Evolutionary conservation across 2,113 vertebrate genomes (phyloP), one percentile per base, ranked within the genome.

Genomic region (Pelvicachromis taeniatus): DNA sequence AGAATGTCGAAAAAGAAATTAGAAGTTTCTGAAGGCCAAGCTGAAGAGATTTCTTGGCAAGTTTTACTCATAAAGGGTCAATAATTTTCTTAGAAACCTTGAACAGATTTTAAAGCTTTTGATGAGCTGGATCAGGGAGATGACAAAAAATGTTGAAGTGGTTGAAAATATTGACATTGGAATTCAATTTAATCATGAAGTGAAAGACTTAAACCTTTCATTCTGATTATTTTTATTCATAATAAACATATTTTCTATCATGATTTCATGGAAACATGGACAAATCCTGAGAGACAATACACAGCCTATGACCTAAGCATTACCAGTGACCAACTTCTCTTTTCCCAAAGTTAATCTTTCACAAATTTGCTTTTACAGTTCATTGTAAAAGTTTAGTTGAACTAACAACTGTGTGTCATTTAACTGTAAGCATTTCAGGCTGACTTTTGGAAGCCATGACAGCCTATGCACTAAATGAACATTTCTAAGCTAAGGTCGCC

Each of bases 401-500:
- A 63, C 33, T 33, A 63, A 55, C 52, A 16, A 23, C 53, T 58
- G 0, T 40, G 33, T 54, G 52, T 55, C 4, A 0, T 16, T 63
- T 56, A 50, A 19, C 21, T 29, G 6, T 75, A 50, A 50, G 31
- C 16, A 31, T 52, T 26, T 56, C 53, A 31, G 23, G 59, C 75
- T 54, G 40, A 33, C 35, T 81, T 33, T 33, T 5, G 11, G 29
- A 79, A 78, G 82, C 85, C 78, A 23, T 0, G 35, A 65, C 86
- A 48, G 77, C 45, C 88, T 84, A 82, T 61, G 26, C 17, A 2
- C 35, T 70, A 73, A 87, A 73, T 82, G 12, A 86, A 75, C 56
- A 63, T 85, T 88, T 81, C 31, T 53, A 70, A 84, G 70, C 73
- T 84, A 81, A 81, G 21, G 86, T 82, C 85, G 84, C 73, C 77